These are phyloP conservation scores for Noctuana brunneofusca DNA, from an alignment of 2,888 invertebrate genomes.

Conservation along the genomic window DNA sequence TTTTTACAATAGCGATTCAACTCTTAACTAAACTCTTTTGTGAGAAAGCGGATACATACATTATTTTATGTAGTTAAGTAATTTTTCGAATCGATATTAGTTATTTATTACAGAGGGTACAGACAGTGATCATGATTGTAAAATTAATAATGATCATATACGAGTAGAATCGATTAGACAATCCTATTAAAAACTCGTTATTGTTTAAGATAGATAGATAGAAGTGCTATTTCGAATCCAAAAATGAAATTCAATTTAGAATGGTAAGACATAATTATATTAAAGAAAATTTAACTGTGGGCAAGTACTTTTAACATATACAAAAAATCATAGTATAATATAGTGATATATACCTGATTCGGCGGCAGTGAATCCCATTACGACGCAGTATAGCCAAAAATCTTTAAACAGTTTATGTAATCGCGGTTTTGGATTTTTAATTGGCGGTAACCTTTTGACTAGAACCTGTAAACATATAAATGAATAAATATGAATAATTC, in stretches of 20 bases:
- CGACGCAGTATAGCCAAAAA: constrained; percentile 99
- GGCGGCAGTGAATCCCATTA: constrained; percentile 98
- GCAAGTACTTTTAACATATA: constrained; percentile 43
- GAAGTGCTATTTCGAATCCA: constrained; percentile 43
- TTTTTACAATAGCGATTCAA: too few relatives aligned
- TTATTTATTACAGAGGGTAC: too few relatives aligned
- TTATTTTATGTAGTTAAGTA: too few relatives aligned
- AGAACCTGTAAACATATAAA: constrained; percentile 71
- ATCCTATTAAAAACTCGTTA: constrained; percentile 30
- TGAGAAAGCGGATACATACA: too few relatives aligned
- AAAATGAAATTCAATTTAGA: constrained; percentile 41
- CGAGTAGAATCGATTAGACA: neutral
- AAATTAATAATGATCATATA: neutral
- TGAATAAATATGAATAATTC: neutral
- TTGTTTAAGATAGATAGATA: constrained; percentile 34
- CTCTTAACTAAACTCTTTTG: too few relatives aligned
- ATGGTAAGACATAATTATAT: constrained; percentile 28
- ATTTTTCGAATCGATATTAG: neutral
- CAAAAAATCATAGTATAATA: constrained; percentile 28
- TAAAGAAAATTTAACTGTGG: constrained; percentile 45
- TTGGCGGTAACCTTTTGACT: constrained; percentile 93
- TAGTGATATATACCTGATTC: constrained; percentile 81
- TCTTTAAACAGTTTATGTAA: constrained; percentile 98
- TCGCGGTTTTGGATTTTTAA: constrained; percentile 94
- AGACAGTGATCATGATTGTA: too few relatives aligned